Base-by-base conservation (phyloP, 92 coral and sea anemone genomes). In the Heteractis magnifica region DNA sequence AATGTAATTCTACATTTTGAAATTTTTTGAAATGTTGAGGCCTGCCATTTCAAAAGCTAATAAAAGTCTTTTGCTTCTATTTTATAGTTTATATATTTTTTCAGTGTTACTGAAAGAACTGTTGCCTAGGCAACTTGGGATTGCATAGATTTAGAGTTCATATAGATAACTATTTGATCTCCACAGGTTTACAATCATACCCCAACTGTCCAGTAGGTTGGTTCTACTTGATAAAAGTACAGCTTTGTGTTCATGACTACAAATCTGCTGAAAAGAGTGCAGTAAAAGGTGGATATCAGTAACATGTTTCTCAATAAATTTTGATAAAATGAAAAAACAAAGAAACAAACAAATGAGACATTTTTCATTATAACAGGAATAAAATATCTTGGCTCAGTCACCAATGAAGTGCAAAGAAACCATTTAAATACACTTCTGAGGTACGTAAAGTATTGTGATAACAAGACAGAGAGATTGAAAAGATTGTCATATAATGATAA, bases 191-290 rank as follows among this genome's bases (percentile, higher is more conserved):
- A 79, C 82, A 85, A 90, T 49, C 52, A 52, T 83, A 78, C 58
- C 83, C 86, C 4, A 77, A 79, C 23, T 92, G 91, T 71, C 86
- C 98, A 44, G 79, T 71, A 16, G 98, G 95, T 70, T 95, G 98
- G 98, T 84, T 93, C 76, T 85, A 83, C 26, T 78, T 95, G 4
- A 86, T 91, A 12, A 88, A 83, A 53, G 82, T 84, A 51, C 95
- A 93, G 82, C 83, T 83, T 8, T 65, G 59, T 53, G 87, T 83
- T 72, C 98, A 95, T 77, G 86, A 90, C 79, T 90, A 88, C 65
- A 80, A 74, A n/a, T 80, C 80, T 56, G 95, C 93, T 51, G 94
- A 71, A 62, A 85, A 88, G 21, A 87, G 93, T 87, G 90, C 93
- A 58, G 51, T 14, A 19, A 94, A 93, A 90, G 98, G 98, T 94